phyloP scores from a whole-genome alignment of 2,797 vertebrate genomes.

The Pseudopleuronectes americanus region DNA sequence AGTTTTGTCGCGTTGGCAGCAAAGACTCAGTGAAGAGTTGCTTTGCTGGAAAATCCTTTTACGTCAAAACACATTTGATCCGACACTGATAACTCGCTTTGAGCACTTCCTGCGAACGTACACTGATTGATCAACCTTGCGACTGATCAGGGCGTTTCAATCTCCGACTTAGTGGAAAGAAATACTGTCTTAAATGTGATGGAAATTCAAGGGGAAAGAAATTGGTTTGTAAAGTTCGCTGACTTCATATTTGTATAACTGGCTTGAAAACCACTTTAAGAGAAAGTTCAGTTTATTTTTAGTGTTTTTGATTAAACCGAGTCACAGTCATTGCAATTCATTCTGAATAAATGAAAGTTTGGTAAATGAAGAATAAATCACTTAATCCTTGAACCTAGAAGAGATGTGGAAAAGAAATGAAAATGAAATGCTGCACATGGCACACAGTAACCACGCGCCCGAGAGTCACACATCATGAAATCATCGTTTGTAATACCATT shows the following conservation, averaged over 20 bases:
- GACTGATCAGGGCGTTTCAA: conserved; percentile 5
- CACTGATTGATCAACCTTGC: conserved; percentile 24
- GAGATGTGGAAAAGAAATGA: conserved; percentile 39
- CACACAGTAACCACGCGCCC: conserved; percentile 2
- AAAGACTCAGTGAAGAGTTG: background rate
- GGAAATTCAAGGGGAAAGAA: conserved; percentile 31
- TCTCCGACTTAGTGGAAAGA: conserved; percentile 19
- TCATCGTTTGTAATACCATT: conserved; percentile 32
- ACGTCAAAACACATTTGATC: background rate
- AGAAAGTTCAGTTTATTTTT: conserved; percentile 5
- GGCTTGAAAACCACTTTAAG: conserved; percentile 28
- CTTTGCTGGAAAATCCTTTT: conserved; percentile 26
- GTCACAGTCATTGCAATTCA: conserved; percentile 19
- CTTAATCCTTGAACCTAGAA: conserved; percentile 29
- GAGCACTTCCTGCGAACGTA: conserved; percentile 5
- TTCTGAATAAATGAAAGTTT: conserved; percentile 41
- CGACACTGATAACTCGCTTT: conserved; percentile 5
- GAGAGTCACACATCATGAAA: background rate
- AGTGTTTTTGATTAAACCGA: conserved; percentile 26
- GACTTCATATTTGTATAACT: conserved; percentile 51
- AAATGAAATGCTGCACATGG: conserved; percentile 12
- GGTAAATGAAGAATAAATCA: conserved; percentile 42
- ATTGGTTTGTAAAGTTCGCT: conserved; percentile 30
- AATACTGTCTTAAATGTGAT: conserved; percentile 15
- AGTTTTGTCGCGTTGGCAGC: conserved; percentile 12